Evolutionary conservation across 2,888 invertebrate species (phyloP).

Genomic region (Drosophila aldrichi): DNA sequence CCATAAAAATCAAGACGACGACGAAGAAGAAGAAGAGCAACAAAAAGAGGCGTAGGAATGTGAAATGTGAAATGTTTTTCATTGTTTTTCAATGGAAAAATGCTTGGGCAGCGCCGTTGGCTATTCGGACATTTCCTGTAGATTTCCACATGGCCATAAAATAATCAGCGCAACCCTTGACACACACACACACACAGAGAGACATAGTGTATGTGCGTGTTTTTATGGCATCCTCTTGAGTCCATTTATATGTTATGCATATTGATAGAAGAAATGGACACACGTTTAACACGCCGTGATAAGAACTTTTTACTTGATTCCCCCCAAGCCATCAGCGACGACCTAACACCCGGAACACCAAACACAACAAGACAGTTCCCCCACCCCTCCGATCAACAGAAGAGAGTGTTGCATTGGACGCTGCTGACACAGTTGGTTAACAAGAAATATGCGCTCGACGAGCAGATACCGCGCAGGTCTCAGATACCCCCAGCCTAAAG

Average conservation of each 20-base stretch:
- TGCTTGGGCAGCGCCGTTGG: slow-evolving; percentile 22
- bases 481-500: too few relatives aligned
- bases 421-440: slow-evolving; percentile 29
- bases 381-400: background rate
- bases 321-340: slow-evolving; percentile 3
- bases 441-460: background rate
- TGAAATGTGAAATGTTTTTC: slow-evolving; percentile 48
- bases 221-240: slow-evolving; percentile 46
- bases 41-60: slow-evolving; percentile 33
- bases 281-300: slow-evolving; percentile 27
- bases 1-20: slow-evolving; percentile 47
- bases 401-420: slow-evolving; percentile 8
- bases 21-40: slow-evolving; percentile 3
- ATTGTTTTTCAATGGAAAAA: slow-evolving; percentile 53
- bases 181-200: slow-evolving; percentile 46
- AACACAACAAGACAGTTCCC: background rate
- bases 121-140: slow-evolving; percentile 67
- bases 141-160: slow-evolving; percentile 80
- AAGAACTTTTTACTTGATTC: slow-evolving; percentile 17
- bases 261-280: slow-evolving; percentile 32
- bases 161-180: slow-evolving; percentile 77
- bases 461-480: background rate
- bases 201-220: slow-evolving; percentile 1
- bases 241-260: slow-evolving; percentile 14
- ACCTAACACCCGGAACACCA: background rate